Base-by-base conservation (phyloP, 1,140 invertebrate species). In the Andricus grossulariae region DNA sequence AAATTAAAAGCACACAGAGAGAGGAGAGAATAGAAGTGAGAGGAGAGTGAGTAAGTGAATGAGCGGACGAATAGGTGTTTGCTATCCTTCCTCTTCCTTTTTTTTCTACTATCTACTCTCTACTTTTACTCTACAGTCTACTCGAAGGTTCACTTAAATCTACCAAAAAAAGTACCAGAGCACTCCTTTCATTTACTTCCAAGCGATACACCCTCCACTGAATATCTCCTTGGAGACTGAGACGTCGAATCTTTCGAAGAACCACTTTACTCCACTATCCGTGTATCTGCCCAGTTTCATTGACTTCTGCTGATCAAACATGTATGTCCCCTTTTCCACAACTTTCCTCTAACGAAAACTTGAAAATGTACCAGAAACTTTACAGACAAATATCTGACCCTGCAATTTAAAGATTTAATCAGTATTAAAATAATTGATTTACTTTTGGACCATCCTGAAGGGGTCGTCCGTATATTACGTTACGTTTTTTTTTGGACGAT, bases 1-100 rank as follows among this genome's bases (percentile, higher is more conserved):
- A 90, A 90, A 90, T 90, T 90, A 90, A 90, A 90, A 89, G 88
- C 88, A 90, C 87, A 90, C 88, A 90, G 88, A 88, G 85, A 88
- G 85, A 85, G 89, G 76, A 83, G 87, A 88, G 87, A 87, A 88
- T 86, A 81, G 80, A 83, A 88, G 86, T 82, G 84, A 87, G 84
- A 87, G 86, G 82, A 86, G 87, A 85, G 86, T 80, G 83, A 87
- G 84, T 87, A 87, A 86, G 85, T 81, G 85, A 80, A 79, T 86
- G 50, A 72, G 84, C 86, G 83, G 82, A 86, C 82, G 84, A 80
- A 80, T 45, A 45, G 39, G 39, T 45, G 39, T 7, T 11, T 45
- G 39, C 39, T 55, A 25, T 32, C 25, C 60, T 66, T 66, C 60
- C 60, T 66, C 60, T 66, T 66, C 60, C 60, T 66, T 66, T 39